A percentile compares a stretch with the other conserved stretches of the same genome.
phyloP scores from a whole-genome alignment of 1,140 invertebrate genomes.

The Drosophila pseudoobscura region DNA sequence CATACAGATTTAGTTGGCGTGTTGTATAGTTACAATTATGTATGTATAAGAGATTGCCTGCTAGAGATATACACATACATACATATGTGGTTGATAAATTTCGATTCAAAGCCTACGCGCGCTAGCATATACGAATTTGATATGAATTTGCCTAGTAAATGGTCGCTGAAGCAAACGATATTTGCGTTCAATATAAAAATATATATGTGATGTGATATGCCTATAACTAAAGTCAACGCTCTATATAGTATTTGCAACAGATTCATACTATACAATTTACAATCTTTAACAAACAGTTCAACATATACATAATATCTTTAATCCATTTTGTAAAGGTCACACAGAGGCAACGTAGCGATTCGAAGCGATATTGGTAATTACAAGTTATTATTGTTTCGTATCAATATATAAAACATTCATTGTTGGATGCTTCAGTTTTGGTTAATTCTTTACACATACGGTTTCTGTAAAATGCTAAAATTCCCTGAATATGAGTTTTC shows the following conservation, averaged over 20 bases:
- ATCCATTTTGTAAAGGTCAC: slow-evolving; percentile 38
- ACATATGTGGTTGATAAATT: slow-evolving; percentile 27
- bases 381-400: slow-evolving; percentile 49
- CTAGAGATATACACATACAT: slow-evolving; percentile 54
- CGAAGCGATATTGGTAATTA: slow-evolving; percentile 49
- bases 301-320: slow-evolving; percentile 45
- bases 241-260: slow-evolving; percentile 51
- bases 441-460: slow-evolving; percentile 40
- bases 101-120: slow-evolving; percentile 44
- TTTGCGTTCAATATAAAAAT: slow-evolving; percentile 67
- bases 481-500: slow-evolving; percentile 83
- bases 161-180: slow-evolving; percentile 57
- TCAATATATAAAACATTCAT: slow-evolving; percentile 65
- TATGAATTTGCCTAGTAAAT: slow-evolving; percentile 58
- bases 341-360: slow-evolving; percentile 32
- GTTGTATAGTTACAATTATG: slow-evolving; percentile 15
- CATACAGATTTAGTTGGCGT: slow-evolving; percentile 55
- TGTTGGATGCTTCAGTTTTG: slow-evolving; percentile 49
- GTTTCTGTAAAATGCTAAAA: slow-evolving; percentile 82
- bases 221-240: slow-evolving; percentile 76
- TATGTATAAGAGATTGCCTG: slow-evolving; percentile 65
- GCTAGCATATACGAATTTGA: slow-evolving; percentile 53
- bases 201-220: slow-evolving; percentile 64
- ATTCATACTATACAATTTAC: slow-evolving; percentile 10
- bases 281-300: slow-evolving; percentile 44